These are phyloP conservation scores for Trissolcus brochymenae DNA, from an alignment of 2,888 invertebrate genomes.

Conservation along the genomic window DNA sequence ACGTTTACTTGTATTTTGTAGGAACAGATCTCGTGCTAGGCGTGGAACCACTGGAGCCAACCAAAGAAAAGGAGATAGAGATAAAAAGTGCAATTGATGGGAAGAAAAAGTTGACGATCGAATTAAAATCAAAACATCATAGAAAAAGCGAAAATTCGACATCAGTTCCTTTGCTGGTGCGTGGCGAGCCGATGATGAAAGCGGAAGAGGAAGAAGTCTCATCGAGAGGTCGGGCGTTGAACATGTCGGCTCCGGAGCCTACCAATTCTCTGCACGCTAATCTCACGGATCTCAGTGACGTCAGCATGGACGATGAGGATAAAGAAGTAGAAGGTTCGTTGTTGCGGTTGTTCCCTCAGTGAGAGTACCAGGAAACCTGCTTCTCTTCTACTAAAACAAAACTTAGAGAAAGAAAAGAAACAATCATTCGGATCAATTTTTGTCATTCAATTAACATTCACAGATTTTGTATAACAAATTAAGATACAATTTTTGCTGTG, in stretches of 20 bases:
- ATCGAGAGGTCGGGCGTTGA: constrained; percentile 69
- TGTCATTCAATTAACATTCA: too few relatives aligned
- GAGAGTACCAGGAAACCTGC: too few relatives aligned
- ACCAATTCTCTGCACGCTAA: constrained; percentile 72
- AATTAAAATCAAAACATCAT: constrained; percentile 67
- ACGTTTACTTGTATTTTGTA: constrained; percentile 24
- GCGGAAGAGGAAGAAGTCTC: constrained; percentile 48
- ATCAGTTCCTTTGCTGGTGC: constrained; percentile 61
- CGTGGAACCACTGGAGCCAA: constrained; percentile 60
- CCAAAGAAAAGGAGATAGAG: constrained; percentile 59
- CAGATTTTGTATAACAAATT: too few relatives aligned
- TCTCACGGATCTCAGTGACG: constrained; percentile 84
- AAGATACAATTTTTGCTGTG: too few relatives aligned
- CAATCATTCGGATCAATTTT: too few relatives aligned
- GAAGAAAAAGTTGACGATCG: constrained; percentile 69
- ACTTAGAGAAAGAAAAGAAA: too few relatives aligned
- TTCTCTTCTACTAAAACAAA: constrained; percentile 6
- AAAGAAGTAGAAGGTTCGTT: constrained; percentile 72
- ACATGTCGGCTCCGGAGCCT: constrained; percentile 70
- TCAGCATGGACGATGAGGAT: constrained; percentile 84
- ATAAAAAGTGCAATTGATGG: constrained; percentile 61
- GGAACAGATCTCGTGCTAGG: constrained; percentile 58
- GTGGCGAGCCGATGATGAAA: constrained; percentile 48
- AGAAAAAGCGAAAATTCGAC: constrained; percentile 71
- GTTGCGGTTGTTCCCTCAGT: neutral